Evolutionary conservation across 2,797 vertebrate genomes (phyloP).

Genomic region (Acipenser ruthenus): DNA sequence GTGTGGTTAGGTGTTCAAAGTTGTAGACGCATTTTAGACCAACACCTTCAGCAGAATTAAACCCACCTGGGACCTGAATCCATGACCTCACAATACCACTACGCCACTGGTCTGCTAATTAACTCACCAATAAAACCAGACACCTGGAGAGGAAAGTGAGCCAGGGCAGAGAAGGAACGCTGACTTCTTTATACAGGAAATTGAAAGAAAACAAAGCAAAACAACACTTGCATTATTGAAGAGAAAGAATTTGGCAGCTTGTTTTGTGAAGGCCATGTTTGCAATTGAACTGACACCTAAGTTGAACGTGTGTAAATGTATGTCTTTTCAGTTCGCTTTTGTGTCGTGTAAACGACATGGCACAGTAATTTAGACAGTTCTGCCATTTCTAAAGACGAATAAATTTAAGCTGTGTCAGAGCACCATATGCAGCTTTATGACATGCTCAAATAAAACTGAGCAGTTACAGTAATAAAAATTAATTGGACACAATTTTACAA

Average conservation of each 20-base stretch:
- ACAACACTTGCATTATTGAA: background rate
- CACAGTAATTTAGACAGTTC: constrained; percentile 21
- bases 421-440: constrained; percentile 45
- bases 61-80: too few relatives aligned
- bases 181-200: background rate
- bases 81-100: too few relatives aligned
- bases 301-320: constrained; percentile 52
- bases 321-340: constrained; percentile 54
- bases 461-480: constrained; percentile 14
- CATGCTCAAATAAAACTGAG: constrained; percentile 25
- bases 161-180: background rate
- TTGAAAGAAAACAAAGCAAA: background rate
- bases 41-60: too few relatives aligned
- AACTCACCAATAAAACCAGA: background rate
- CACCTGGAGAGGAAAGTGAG: background rate
- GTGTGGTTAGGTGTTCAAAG: too few relatives aligned
- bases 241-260: too few relatives aligned
- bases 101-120: background rate
- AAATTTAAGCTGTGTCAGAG: constrained; percentile 14
- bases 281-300: constrained; percentile 50
- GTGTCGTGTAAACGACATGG: constrained; percentile 46
- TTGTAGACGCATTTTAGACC: too few relatives aligned
- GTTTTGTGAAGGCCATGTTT: constrained; percentile 31
- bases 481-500: constrained; percentile 3
- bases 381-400: background rate